phyloP scores from a whole-genome alignment of 2,888 invertebrate genomes.

The Latrodectus elegans region DNA sequence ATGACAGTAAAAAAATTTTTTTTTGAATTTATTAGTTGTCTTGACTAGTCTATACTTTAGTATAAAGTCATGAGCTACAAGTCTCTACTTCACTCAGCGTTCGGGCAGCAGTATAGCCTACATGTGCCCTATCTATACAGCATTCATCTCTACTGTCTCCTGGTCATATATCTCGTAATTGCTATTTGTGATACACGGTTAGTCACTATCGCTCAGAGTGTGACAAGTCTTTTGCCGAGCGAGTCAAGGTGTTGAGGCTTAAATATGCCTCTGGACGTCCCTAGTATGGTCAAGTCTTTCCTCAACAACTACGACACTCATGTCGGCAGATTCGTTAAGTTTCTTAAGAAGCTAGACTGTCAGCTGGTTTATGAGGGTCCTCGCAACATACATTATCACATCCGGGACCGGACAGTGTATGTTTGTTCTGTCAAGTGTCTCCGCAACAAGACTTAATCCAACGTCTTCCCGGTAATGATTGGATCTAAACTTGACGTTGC shows the following conservation, averaged over 20 bases:
- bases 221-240: neutral
- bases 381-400: neutral
- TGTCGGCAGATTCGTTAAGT: neutral
- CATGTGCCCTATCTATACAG: too few species aligned
- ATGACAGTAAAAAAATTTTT: too few species aligned
- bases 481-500: slow-evolving; percentile 14
- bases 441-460: neutral
- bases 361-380: slow-evolving; percentile 2
- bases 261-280: slow-evolving; percentile 1
- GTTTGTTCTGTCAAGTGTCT: slow-evolving; percentile 1
- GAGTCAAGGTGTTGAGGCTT: neutral
- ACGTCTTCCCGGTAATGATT: slow-evolving; percentile 34
- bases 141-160: too few species aligned
- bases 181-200: too few species aligned
- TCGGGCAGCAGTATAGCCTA: too few species aligned
- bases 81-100: too few species aligned
- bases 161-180: too few species aligned
- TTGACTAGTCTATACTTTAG: too few species aligned
- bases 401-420: neutral
- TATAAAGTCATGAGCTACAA: too few species aligned
- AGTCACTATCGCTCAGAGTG: neutral
- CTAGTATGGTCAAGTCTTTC: neutral
- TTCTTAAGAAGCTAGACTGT: neutral
- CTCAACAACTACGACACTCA: slow-evolving; percentile 12
- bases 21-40: too few species aligned